Base-by-base conservation (phyloP, 35 echinoderm and acorn worm species). In the Nesometra sesokonis region DNA sequence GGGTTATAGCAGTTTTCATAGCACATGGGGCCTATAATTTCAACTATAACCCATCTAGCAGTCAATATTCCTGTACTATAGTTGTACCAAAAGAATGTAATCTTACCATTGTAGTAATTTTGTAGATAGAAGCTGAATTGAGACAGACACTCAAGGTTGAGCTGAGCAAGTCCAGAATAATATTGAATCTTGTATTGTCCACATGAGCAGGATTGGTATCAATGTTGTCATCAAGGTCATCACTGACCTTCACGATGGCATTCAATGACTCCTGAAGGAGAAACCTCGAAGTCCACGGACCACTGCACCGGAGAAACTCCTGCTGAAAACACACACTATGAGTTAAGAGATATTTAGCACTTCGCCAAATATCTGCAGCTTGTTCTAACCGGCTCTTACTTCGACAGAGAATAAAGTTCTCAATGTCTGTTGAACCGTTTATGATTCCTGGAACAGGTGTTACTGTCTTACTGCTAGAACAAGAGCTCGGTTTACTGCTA, bases 281-380 rank as follows among this genome's bases (percentile, higher is more conserved):
- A 7, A 46, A 77, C 17, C 37, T 76, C 15, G 84, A 83, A 29
- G 82, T 77, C 36, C 43, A 35, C 5, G 82, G 83, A 11, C 78
- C 88, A 33, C 33, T 17, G 39, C 76, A 33, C 32, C 85, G 88
- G 7, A 90, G 17, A 46, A 93, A 93, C 27, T 90, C 84, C 29
- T 90, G 57, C 32, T 82, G 78, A 40, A 90, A 90, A 1, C 78
- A 47, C 23, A 11, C 36, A 80, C 88, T 90, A 17, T 90, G 80
- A 17, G 80, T 57, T 3, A 90, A 82, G 0, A 93, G 82, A 46
- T 90, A 86, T 35, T 79, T 86, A 80, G 78, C 81, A 77, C 85
- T 78, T 84, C 88, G 80, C 92, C 92, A 93, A 80, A 93, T 82
- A 90, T 90, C 92, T 29, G 88, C 89, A 29, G 92, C 92, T 34